Evolutionary conservation across 2,888 invertebrate species (phyloP).

Genomic region (Branchellion lobata): DNA sequence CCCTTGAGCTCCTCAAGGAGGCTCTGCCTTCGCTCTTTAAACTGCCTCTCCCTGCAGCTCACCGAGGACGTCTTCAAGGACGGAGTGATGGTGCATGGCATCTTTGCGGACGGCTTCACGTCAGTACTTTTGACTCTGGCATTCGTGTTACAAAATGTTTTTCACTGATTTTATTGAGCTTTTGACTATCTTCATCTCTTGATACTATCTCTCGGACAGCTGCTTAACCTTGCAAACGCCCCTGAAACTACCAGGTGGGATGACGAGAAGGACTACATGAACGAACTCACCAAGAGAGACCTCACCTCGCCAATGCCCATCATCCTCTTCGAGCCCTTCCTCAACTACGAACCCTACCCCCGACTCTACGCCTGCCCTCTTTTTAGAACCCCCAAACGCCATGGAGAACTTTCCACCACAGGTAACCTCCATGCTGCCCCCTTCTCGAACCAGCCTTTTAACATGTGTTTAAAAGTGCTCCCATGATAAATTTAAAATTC

Average conservation of each 20-base stretch:
- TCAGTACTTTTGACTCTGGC: neutral
- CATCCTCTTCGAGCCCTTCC: conserved; percentile 66
- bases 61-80: conserved; percentile 54
- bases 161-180: neutral
- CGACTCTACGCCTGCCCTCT: conserved; percentile 60
- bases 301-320: conserved; percentile 67
- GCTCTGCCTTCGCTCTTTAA: no score
- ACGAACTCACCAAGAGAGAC: conserved; percentile 53
- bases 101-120: conserved; percentile 63
- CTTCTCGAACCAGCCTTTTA: neutral
- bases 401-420: conserved; percentile 64
- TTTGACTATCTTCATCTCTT: no score
- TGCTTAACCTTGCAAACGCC: no score
- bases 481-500: no score
- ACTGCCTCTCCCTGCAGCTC: neutral
- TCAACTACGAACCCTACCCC: conserved; percentile 64
- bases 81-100: conserved; percentile 62
- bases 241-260: no score
- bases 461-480: no score
- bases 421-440: conserved; percentile 54
- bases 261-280: conserved; percentile 55
- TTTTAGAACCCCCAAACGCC: conserved; percentile 62
- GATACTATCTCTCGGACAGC: no score
- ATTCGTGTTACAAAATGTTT: no score
- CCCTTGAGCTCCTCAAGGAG: no score